These are phyloP conservation scores for Atta cephalotes DNA, from an alignment of 1,140 invertebrate genomes.

Conservation along the genomic window DNA sequence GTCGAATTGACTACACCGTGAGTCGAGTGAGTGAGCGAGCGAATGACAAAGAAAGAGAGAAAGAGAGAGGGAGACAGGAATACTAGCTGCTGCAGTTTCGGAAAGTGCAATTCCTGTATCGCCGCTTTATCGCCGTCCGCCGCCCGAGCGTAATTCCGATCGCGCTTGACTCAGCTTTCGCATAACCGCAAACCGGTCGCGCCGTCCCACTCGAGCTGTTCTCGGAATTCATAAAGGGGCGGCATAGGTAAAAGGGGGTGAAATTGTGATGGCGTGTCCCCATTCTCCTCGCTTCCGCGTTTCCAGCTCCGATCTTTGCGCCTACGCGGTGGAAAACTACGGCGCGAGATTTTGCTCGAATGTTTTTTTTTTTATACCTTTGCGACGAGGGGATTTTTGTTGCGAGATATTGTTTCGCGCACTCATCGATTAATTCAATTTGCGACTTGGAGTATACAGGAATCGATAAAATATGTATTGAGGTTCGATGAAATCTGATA, in stretches of 20 bases:
- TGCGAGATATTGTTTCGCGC: neutral
- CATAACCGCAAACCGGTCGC: conserved; percentile 74
- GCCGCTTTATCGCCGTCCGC: conserved; percentile 74
- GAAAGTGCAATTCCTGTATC: conserved; percentile 77
- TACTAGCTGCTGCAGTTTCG: conserved; percentile 66
- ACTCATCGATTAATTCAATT: conserved; percentile 3
- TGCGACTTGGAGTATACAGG: neutral
- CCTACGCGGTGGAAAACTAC: conserved; percentile 9
- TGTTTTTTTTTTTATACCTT: neutral
- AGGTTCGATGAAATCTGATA: neutral
- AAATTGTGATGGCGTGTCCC: conserved; percentile 62
- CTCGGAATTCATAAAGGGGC: conserved; percentile 75
- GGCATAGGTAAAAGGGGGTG: conserved; percentile 61
- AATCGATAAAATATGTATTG: neutral
- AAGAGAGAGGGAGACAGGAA: neutral
- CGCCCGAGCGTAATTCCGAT: conserved; percentile 76
- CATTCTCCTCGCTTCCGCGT: conserved; percentile 7
- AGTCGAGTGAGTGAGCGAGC: conserved; percentile 35
- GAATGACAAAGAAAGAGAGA: neutral
- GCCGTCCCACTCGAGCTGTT: conserved; percentile 64
- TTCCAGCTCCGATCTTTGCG: neutral
- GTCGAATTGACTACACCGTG: conserved; percentile 46
- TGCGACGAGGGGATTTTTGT: neutral
- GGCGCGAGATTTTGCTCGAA: neutral
- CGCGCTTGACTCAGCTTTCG: conserved; percentile 79